Evolutionary conservation across 2,888 invertebrate species (phyloP).

Genomic region (Macaria liturata): DNA sequence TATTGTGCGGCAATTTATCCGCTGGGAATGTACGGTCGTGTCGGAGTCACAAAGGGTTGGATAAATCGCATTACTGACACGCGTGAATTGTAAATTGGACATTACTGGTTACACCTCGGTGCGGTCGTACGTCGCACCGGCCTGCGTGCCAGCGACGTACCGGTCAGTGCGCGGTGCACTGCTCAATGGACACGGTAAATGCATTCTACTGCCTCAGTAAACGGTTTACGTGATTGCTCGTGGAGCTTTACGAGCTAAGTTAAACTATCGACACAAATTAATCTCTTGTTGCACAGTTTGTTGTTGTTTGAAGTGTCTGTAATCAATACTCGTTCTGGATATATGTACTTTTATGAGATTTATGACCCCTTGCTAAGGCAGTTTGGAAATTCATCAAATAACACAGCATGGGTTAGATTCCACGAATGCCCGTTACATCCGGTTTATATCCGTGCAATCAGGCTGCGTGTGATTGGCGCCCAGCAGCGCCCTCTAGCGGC

Average conservation of each 20-base stretch:
- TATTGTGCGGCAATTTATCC: slow-evolving; percentile 63
- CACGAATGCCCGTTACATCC: slow-evolving; percentile 7
- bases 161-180: slow-evolving; percentile 26
- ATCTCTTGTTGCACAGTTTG: too few relatives aligned
- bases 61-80: slow-evolving; percentile 78
- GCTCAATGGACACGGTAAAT: slow-evolving; percentile 29
- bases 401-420: too few relatives aligned
- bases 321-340: too few relatives aligned
- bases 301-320: too few relatives aligned
- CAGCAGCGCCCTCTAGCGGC: slow-evolving; percentile 47
- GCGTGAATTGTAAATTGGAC: slow-evolving; percentile 82
- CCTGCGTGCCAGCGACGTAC: neutral
- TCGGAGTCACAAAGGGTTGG: slow-evolving; percentile 73
- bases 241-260: too few relatives aligned
- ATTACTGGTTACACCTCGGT: slow-evolving; percentile 74
- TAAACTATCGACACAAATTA: too few relatives aligned
- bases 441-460: slow-evolving; percentile 59
- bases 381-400: too few relatives aligned
- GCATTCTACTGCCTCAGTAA: slow-evolving; percentile 23
- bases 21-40: slow-evolving; percentile 56
- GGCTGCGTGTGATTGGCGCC: slow-evolving; percentile 71
- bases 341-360: too few relatives aligned
- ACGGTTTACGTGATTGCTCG: neutral
- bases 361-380: too few relatives aligned
- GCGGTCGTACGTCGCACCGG: slow-evolving; percentile 23